These are phyloP conservation scores for Ceyx erithaca DNA, from an alignment of 2,797 vertebrate species.

Conservation along the genomic window DNA sequence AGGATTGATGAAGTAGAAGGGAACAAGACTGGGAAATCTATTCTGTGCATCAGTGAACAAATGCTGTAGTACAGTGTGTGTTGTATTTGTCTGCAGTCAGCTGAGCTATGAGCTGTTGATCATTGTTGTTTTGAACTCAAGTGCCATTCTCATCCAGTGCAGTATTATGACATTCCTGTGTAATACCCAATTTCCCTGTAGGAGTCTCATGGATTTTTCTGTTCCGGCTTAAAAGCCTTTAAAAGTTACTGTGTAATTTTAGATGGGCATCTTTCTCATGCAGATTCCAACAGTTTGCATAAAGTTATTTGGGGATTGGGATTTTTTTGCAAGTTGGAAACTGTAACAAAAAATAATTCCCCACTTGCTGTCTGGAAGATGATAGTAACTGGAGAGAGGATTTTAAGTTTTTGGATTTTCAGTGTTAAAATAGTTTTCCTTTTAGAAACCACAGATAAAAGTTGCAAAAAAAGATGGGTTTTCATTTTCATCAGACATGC, in stretches of 20 bases:
- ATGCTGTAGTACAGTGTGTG: constrained; percentile 87
- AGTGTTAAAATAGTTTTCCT: constrained; percentile 25
- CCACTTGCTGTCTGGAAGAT: constrained; percentile 1
- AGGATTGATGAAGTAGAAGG: constrained; percentile 57
- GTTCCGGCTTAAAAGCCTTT: constrained; percentile 57
- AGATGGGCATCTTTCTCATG: constrained; percentile 53
- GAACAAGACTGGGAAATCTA: constrained; percentile 72
- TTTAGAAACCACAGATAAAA: constrained; percentile 57
- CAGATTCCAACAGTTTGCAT: constrained; percentile 6
- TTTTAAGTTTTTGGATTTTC: constrained; percentile 27
- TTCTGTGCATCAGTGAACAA: constrained; percentile 83
- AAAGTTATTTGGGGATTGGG: background rate
- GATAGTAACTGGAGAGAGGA: background rate
- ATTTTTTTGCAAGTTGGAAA: constrained; percentile 41
- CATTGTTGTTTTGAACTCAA: constrained; percentile 83
- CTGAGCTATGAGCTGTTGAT: constrained; percentile 82
- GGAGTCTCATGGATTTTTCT: constrained; percentile 56
- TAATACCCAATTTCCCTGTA: constrained; percentile 56
- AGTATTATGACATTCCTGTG: constrained; percentile 80
- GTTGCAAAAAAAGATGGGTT: constrained; percentile 13
- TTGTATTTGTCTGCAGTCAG: constrained; percentile 85
- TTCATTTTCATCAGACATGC: background rate
- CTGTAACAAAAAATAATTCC: constrained; percentile 3
- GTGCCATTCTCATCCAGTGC: constrained; percentile 83
- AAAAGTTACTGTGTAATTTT: constrained; percentile 52